Conservation (phyloP, 2,888 invertebrate genomes). For the Drosophila mayaguana region DNA sequence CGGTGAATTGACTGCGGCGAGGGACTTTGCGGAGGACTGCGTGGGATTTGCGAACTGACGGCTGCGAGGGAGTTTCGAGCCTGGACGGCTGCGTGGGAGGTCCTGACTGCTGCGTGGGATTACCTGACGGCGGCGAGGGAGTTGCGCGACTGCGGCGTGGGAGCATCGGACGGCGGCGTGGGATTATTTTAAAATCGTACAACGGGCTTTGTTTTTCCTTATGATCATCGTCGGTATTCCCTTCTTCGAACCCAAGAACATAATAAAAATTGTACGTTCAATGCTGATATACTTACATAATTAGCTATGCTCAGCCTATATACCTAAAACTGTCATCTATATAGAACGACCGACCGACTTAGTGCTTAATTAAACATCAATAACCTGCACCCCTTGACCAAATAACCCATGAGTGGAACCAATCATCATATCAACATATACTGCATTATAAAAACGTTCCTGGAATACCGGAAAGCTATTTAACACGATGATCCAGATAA, state of each 20-base stretch:
- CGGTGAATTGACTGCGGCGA: slow-evolving; percentile 61
- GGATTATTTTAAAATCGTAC: slow-evolving; percentile 20
- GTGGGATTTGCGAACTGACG: slow-evolving; percentile 43
- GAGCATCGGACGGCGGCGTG: slow-evolving; percentile 46
- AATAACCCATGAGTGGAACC: slow-evolving; percentile 53
- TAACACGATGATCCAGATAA: slow-evolving; percentile 65
- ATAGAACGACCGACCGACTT: slow-evolving; percentile 32
- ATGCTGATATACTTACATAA: slow-evolving; percentile 69
- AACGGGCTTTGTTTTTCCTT: slow-evolving; percentile 26
- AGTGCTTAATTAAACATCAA: slow-evolving; percentile 46
- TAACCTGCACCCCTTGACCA: slow-evolving; percentile 49
- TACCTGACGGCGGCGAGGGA: slow-evolving; percentile 53
- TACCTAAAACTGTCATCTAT: slow-evolving; percentile 35
- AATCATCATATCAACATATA: slow-evolving; percentile 61
- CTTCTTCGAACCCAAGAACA: slow-evolving; percentile 2
- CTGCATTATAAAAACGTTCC: slow-evolving; percentile 49
- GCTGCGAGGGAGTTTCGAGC: slow-evolving; percentile 57
- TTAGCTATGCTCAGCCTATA: slow-evolving; percentile 26
- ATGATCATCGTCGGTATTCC: slow-evolving; percentile 67
- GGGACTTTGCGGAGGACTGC: slow-evolving; percentile 46
- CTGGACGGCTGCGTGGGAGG: slow-evolving; percentile 23
- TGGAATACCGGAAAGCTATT: slow-evolving; percentile 74
- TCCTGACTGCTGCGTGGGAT: slow-evolving; percentile 67
- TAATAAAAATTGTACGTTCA: slow-evolving; percentile 51
- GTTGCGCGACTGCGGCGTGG: slow-evolving; percentile 28